Evolutionary conservation across 2,888 invertebrate genomes (phyloP), one percentile per base, ranked within the genome.

Genomic region (Hyposoter dolosus): DNA sequence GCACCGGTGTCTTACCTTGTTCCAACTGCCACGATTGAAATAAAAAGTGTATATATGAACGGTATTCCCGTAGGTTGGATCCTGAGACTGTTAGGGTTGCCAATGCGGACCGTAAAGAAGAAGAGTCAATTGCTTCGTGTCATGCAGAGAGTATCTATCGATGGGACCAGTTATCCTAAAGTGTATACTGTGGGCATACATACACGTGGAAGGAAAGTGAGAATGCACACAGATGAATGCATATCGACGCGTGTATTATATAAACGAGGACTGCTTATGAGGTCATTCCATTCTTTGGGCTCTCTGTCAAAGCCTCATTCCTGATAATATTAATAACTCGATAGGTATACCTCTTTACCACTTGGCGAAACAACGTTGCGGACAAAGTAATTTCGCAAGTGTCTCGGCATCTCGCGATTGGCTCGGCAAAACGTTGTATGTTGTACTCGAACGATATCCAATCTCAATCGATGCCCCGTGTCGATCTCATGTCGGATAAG

Each of bases 51-150:
- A 40, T 76, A 32, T 7, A 35, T 17, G 45, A 35, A 66, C 17
- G n/a, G 74, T 75, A 76, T 50, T 43, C 19, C 23, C 32, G 83
- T 78, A 71, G 76, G 85, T 81, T 81, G 82, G 80, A 66, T 82
- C 79, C 82, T 79, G 76, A 80, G 63, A 10, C 56, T 83, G 56
- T 75, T 66, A 75, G 75, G 84, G 66, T 79, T 77, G n/a, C 85
- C 72, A 66, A 82, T 85, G 82, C 78, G 74, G 45, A 17, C 88
- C 88, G 86, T 90, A 89, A 90, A 90, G 88, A 91, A 88, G 87
- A 74, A 60, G 84, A 91, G 88, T 85, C 88, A 90, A 91, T 90
- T 88, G 87, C 88, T 80, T 60, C 60, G 53, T 76, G 66, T 66
- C 80, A 79, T 35, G 77, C 45, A 69, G 75, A 72, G 74, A 78